Conservation (phyloP, 2,113 vertebrate genomes). For the Nerophis lumbriciformis region DNA sequence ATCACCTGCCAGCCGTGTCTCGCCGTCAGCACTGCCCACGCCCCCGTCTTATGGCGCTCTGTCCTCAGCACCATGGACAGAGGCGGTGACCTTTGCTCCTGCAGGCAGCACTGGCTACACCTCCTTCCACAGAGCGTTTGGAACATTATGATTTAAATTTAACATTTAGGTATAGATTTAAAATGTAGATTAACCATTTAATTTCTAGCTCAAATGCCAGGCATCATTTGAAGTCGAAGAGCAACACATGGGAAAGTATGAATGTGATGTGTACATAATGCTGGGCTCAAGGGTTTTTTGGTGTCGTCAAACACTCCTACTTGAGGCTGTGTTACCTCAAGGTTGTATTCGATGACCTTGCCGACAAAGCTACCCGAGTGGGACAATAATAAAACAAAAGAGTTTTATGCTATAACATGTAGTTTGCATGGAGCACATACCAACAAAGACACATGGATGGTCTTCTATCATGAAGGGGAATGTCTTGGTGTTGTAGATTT, state of each 20-base stretch:
- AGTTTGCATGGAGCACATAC: background rate
- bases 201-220: too few species aligned
- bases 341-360: background rate
- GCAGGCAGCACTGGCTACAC: too few species aligned
- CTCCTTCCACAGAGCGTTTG: too few species aligned
- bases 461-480: background rate
- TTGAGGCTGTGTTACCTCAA: background rate
- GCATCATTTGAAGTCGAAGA: slow-evolving; percentile 6
- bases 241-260: background rate
- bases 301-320: background rate
- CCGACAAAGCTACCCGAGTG: background rate
- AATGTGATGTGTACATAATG: background rate
- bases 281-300: background rate
- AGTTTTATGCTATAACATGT: background rate
- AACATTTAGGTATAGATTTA: too few species aligned
- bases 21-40: too few species aligned
- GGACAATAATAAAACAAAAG: background rate
- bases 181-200: too few species aligned
- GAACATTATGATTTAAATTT: too few species aligned
- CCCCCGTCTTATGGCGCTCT: too few species aligned
- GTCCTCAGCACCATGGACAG: too few species aligned
- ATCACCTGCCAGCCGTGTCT: too few species aligned
- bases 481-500: background rate
- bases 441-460: background rate
- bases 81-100: too few species aligned